These are phyloP conservation scores for Canis aureus DNA, from an alignment of 2,113 vertebrate species.

Conservation along the genomic window DNA sequence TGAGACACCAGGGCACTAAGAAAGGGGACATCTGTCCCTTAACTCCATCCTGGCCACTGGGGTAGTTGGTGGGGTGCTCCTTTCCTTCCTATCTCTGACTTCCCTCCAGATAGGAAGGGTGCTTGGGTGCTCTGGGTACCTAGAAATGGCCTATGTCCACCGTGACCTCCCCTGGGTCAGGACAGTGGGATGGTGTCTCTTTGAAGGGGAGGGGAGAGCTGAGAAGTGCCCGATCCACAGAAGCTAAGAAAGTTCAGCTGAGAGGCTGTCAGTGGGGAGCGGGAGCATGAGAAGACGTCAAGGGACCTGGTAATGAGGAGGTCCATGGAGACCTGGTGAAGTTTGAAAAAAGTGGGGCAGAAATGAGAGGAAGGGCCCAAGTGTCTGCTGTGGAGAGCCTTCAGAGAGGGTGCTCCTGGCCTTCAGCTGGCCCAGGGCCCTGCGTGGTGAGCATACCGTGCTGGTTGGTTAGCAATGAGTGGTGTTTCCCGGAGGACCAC, in stretches of 20 bases:
- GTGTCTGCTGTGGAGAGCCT: neutral
- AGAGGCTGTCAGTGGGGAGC: neutral
- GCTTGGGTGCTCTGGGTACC: neutral
- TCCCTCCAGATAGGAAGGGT: neutral
- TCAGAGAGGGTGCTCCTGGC: neutral
- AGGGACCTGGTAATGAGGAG: neutral
- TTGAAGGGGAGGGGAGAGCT: neutral
- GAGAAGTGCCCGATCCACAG: neutral
- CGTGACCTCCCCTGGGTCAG: neutral
- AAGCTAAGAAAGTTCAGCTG: neutral
- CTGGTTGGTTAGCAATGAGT: neutral
- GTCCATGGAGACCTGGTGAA: neutral
- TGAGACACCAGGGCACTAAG: neutral
- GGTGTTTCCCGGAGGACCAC: accelerated
- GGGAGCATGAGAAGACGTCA: neutral
- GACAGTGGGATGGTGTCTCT: neutral
- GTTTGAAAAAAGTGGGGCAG: neutral
- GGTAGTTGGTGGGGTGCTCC: neutral
- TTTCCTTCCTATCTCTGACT: neutral
- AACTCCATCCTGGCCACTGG: neutral
- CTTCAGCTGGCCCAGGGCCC: accelerated
- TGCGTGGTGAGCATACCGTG: accelerated
- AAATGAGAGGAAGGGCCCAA: neutral
- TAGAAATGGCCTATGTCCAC: neutral
- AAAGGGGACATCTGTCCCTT: neutral